Base-by-base conservation (phyloP, 2,113 vertebrate species). In the Fregetta grallaria region DNA sequence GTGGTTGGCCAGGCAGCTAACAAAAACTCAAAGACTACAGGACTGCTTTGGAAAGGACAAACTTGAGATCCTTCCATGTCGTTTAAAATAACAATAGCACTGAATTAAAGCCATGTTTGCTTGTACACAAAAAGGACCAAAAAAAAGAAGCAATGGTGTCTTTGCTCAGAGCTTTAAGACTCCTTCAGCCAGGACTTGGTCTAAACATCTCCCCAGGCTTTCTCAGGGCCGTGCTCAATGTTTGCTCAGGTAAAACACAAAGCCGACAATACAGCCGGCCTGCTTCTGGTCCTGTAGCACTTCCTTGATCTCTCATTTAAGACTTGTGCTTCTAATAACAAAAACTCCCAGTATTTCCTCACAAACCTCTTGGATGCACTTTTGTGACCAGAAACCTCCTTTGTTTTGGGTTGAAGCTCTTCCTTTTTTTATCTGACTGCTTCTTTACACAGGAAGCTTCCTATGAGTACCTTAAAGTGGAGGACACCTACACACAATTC, bases 111-210 rank as follows among this genome's bases (percentile, higher is more conserved):
- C 14, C 29, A 40, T 23, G 11, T 22, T 49, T 68, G 73, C 55
- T 55, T 45, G 27, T 21, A 15, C 8, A 27, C 7, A 65, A 16
- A 40, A 84, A 63, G 11, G 14, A 59, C 3, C 7, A 9, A 15
- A 25, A 3, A 4, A 47, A 53, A 38, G 6, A 13, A 73, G 5
- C 17, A 66, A 52, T 1, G 0, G 23, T 22, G 12, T 32, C 40
- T 66, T 73, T 68, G 23, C 19, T 29, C 16, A 68, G 17, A 92
- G 21, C 7, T 80, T 86, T 40, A 52, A 72, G 52, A 63, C 14
- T 85, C 21, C 49, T 83, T 80, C 67, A 74, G 59, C 29, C 55
- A 91, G 17, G 23, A 71, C 32, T 13, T 38, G 5, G 26, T 55
- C 26, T 87, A 59, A 87, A 66, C 16, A n/a, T 34, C 22, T 67